Base-by-base conservation (phyloP, 2,888 invertebrate species). In the Troglohyphantes excavatus region DNA sequence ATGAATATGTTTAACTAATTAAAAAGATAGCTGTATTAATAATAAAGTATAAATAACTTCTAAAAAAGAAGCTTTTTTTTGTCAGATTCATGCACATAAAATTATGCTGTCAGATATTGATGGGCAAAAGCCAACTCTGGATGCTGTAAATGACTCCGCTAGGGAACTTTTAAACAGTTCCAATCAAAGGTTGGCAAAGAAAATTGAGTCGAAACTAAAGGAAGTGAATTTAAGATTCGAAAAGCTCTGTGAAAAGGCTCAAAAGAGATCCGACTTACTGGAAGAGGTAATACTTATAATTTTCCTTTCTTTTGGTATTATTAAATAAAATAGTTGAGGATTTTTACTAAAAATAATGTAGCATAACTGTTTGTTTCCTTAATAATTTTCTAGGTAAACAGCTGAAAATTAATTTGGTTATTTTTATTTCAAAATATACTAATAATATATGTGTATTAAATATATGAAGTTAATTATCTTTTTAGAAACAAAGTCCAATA, bases 141-240 rank as follows among this genome's bases (percentile, higher is more conserved):
- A 96, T 92, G 96, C 96, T 76, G 96, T 98, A 19, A 95, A 96
- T 65, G 94, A 95, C 72, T 96, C 96, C 13, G 97, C 98, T 0
- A 95, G 96, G 90, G 97, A 98, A 92, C 95, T 98, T 5, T 96
- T 98, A 29, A 96, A 96, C 67, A 96, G 97, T 0, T 96, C 96
- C 92, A 98, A 98, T 93, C 96, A 96, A 0, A 95, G 97, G 53
- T 96, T 98, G 86, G 97, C 98, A 0, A 97, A 97, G 94, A 97
- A 97, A 92, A 96, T 98, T 86, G 98, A 98, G 93, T 95, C 96
- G 84, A 96, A 98, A 92, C 95, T 98, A n/a, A 96, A 96, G 92
- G 98, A 98, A 92, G 96, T 98, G 0, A 96, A 96, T 90, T 92
- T 93, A 26, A 96, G 97, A 93, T 98, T 97, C 93, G 97, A 97